Base-by-base conservation (phyloP, 2,888 invertebrate species). In the Seira musarum region DNA sequence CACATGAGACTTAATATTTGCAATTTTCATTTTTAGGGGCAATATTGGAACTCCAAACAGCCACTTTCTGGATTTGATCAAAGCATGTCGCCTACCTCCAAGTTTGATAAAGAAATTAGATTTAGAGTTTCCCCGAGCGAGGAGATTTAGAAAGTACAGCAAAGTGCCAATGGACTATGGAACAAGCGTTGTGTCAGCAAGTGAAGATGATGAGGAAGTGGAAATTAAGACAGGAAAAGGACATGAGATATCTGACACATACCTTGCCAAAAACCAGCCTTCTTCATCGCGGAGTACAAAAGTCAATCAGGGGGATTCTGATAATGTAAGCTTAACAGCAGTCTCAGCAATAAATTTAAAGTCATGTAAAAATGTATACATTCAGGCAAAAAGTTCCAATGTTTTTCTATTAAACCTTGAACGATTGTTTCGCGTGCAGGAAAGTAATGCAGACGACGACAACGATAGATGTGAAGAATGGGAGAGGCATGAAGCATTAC, bases 21-120 rank as follows among this genome's bases (percentile, higher is more conserved):
- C 13, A 40, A 40, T 40, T n/a, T n/a, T 65, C 22, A 19, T 25
- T 74, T 71, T 53, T 53, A 80, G 90, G 80, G 91, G 91, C 25
- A 91, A 91, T 87, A 90, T 91, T 53, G 91, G 91, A 3, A 91
- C 91, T 1, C 89, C 90, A 1, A 90, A 90, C 8, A 85, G 83
- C 35, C 86, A 88, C 79, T 91, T 91, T 85, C 83, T 91, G 68
- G 87, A 88, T 8, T 87, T 89, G 49, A 91, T 91, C 2, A 87
- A 88, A 49, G 87, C 88, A 25, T 91, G 91, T 85, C 83, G 88
- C 74, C 87, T 91, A 30, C 90, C 90, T 13, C 88, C 90, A 5
- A 87, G 87, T 17, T 82, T 91, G 2, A 90, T 91, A 13, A 87
- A 87, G 22, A 90, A 89, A 82, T 86, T 91, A 1, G 89, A 89